These are phyloP conservation scores for Anarrhichthys ocellatus DNA, from an alignment of 2,113 vertebrate genomes.

Conservation along the genomic window DNA sequence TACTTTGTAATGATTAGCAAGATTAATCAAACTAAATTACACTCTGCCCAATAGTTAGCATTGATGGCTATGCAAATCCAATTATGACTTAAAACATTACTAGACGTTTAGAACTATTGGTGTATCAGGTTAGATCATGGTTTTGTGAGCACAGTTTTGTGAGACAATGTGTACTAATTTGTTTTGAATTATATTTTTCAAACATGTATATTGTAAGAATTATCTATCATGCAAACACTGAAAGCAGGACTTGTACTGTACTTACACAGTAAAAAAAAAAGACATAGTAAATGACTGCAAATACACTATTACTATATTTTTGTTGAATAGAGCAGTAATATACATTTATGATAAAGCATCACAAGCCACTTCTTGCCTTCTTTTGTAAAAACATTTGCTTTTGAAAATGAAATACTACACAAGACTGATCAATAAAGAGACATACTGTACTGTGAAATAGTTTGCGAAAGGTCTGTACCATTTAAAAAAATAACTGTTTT, in stretches of 20 bases:
- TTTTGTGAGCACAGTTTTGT: conserved; percentile 61
- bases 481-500: conserved; percentile 58
- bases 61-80: conserved; percentile 80
- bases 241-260: conserved; percentile 78
- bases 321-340: conserved; percentile 69
- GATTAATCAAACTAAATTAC: conserved; percentile 78
- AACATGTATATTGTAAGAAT: conserved; percentile 77
- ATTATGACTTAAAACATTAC: conserved; percentile 72
- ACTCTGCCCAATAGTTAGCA: conserved; percentile 69
- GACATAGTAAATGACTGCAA: conserved; percentile 71
- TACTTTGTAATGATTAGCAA: conserved; percentile 71
- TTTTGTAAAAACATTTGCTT: conserved; percentile 76
- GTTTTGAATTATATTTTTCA: conserved; percentile 76
- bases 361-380: conserved; percentile 54
- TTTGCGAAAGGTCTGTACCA: conserved; percentile 52
- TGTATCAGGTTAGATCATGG: conserved; percentile 57
- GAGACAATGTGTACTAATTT: conserved; percentile 76
- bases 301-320: conserved; percentile 73
- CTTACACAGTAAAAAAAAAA: conserved; percentile 74
- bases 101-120: conserved; percentile 54
- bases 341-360: conserved; percentile 71
- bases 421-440: conserved; percentile 73
- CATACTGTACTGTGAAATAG: conserved; percentile 66
- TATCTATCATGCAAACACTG: conserved; percentile 75
- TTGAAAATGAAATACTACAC: conserved; percentile 73